Conservation (phyloP, 30 jellyfish, hydroid and myxozoan species). For the Phacellophora camtschatica region DNA sequence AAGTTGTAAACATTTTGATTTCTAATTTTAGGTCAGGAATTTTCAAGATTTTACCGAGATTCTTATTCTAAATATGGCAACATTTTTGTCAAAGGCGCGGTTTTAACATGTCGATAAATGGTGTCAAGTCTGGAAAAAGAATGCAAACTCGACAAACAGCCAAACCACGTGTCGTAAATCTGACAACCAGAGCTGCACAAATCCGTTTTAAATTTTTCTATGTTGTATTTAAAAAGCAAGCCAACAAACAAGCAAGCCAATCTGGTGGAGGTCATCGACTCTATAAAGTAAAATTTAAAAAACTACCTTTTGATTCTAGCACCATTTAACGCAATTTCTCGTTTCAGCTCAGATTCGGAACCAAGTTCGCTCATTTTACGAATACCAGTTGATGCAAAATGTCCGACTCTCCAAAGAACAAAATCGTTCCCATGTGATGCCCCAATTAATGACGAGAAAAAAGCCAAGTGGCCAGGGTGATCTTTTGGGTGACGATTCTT, state of each 20-base stretch:
- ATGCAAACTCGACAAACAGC: no score
- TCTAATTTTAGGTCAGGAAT: no score
- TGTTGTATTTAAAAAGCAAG: no score
- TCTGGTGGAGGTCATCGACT: neutral
- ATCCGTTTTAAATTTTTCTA: no score
- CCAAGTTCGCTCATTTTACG: conserved; percentile 77
- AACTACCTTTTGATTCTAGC: conserved; percentile 60
- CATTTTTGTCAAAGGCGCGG: no score
- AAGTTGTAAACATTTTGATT: no score
- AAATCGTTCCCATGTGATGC: conserved; percentile 73
- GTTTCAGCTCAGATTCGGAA: conserved; percentile 28
- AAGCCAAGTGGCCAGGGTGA: conserved; percentile 67
- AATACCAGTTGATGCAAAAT: conserved; percentile 62
- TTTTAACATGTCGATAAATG: no score
- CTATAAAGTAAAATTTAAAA: neutral
- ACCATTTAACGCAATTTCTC: conserved; percentile 52
- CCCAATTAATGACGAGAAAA: conserved; percentile 69
- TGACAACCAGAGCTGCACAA: no score
- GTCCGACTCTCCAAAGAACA: conserved; percentile 73
- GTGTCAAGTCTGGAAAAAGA: no score
- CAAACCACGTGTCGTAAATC: no score
- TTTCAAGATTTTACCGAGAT: no score
- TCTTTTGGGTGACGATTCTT: conserved; percentile 65
- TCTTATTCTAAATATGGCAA: no score
- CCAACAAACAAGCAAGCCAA: neutral